Percentiles rank a stretch among this genome's conserved stretches.
These are phyloP conservation scores for Mastomys coucha DNA, from an alignment of 2,113 vertebrate species.

Conservation along the genomic window DNA sequence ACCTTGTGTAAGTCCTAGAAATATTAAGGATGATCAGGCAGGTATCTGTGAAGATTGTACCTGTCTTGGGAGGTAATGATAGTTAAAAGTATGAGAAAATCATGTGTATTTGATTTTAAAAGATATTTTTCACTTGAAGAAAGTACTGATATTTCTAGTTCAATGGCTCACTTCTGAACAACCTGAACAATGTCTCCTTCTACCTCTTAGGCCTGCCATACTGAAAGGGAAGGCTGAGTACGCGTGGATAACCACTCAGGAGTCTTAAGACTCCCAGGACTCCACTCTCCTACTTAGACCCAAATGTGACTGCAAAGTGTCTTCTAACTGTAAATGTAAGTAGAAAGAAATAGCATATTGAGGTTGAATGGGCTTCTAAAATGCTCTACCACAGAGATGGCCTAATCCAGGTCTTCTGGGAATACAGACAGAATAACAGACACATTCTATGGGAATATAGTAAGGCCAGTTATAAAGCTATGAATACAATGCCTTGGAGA, in stretches of 20 bases:
- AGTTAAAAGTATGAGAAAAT: neutral
- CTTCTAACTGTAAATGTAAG: neutral
- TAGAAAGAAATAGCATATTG: neutral
- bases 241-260: neutral
- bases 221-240: neutral
- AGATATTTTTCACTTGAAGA: neutral
- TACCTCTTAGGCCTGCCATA: neutral
- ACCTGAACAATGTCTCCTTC: neutral
- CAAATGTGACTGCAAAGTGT: neutral
- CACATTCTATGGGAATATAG: neutral
- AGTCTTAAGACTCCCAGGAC: neutral
- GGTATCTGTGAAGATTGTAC: neutral
- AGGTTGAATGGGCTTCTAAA: neutral
- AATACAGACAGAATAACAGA: neutral
- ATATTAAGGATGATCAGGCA: neutral
- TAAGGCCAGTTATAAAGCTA: neutral
- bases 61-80: neutral
- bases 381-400: neutral
- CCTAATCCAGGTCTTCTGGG: neutral
- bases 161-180: slow-evolving; percentile 9
- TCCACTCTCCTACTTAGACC: neutral
- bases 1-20: neutral
- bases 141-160: neutral
- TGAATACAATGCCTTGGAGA: neutral
- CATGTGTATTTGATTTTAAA: slow-evolving; percentile 5